A percentile compares a stretch with the other conserved stretches of the same genome.
Evolutionary conservation across 2,888 invertebrate species (phyloP).

Genomic region (Cheilosia soror): DNA sequence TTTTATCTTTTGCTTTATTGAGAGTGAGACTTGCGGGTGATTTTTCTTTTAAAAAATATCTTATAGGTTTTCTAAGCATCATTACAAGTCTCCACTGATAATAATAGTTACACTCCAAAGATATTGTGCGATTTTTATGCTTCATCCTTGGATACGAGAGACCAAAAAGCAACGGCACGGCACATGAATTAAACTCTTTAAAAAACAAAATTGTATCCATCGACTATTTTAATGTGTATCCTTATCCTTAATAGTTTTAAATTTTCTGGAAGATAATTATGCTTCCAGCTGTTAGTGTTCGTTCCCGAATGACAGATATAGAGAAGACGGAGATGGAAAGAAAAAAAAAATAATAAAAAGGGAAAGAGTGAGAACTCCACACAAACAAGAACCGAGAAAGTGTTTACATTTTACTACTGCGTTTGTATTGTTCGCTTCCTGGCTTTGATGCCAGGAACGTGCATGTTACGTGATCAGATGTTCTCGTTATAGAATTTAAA

Average conservation of each 20-base stretch:
- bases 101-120: not conserved
- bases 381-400: not conserved
- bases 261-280: slow-evolving; percentile 10
- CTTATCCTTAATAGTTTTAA: not conserved
- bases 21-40: not conserved
- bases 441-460: not conserved
- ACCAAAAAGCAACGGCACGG: not conserved
- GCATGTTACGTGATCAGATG: slow-evolving; percentile 2
- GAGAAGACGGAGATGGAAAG: not conserved
- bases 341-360: not conserved
- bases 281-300: not conserved
- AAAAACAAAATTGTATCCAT: not conserved
- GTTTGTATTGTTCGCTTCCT: slow-evolving; percentile 5
- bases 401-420: slow-evolving; percentile 13
- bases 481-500: not conserved
- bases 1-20: not conserved
- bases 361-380: not conserved
- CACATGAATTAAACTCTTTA: not conserved
- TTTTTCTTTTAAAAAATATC: not conserved
- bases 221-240: not conserved
- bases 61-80: too few relatives aligned
- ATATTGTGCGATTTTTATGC: too few relatives aligned
- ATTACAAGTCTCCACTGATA: not conserved
- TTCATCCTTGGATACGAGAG: too few relatives aligned
- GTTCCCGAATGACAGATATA: not conserved